Percentiles rank a stretch among this genome's conserved stretches.
phyloP scores from a whole-genome alignment of 1,140 invertebrate genomes.

The Epicauta chinensis region DNA sequence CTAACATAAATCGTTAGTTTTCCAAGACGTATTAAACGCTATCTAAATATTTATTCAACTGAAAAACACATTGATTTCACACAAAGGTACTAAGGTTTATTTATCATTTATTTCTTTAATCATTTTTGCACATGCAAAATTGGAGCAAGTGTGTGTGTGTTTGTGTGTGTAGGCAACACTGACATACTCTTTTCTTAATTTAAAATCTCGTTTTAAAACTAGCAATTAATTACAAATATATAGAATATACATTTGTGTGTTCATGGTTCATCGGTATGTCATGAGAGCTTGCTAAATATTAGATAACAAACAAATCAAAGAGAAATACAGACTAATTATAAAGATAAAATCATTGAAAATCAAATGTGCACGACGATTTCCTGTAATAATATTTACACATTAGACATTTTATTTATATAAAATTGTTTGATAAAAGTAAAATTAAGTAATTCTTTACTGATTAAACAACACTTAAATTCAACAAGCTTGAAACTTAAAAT shows the following conservation, averaged over 20 bases:
- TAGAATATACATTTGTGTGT: slow-evolving; percentile 28
- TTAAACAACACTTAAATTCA: slow-evolving; percentile 14
- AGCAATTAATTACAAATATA: slow-evolving; percentile 33
- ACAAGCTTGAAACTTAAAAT: slow-evolving; percentile 7
- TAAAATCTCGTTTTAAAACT: slow-evolving; percentile 18
- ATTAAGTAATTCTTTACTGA: slow-evolving; percentile 16
- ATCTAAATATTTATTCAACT: slow-evolving; percentile 21
- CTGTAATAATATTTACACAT: slow-evolving; percentile 17
- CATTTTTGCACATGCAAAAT: slow-evolving; percentile 28
- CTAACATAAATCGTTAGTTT: slow-evolving; percentile 28
- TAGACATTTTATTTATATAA: slow-evolving; percentile 5
- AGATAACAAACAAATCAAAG: slow-evolving; percentile 35
- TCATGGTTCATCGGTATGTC: slow-evolving; percentile 15
- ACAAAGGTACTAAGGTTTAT: slow-evolving; percentile 25
- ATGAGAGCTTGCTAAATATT: slow-evolving; percentile 30
- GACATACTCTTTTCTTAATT: slow-evolving; percentile 19
- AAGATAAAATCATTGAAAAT: too few species aligned
- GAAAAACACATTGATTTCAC: slow-evolving; percentile 30
- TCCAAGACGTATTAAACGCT: slow-evolving; percentile 27
- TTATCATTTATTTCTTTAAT: neutral
- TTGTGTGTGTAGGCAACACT: slow-evolving; percentile 33
- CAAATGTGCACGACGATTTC: slow-evolving; percentile 22
- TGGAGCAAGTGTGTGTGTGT: slow-evolving; percentile 26
- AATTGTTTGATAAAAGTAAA: slow-evolving; percentile 1
- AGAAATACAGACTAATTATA: neutral